Percentiles rank a stretch among this genome's conserved stretches.
Conservation (phyloP, 2,797 vertebrate genomes). For the Gymnopithys bicolor region DNA sequence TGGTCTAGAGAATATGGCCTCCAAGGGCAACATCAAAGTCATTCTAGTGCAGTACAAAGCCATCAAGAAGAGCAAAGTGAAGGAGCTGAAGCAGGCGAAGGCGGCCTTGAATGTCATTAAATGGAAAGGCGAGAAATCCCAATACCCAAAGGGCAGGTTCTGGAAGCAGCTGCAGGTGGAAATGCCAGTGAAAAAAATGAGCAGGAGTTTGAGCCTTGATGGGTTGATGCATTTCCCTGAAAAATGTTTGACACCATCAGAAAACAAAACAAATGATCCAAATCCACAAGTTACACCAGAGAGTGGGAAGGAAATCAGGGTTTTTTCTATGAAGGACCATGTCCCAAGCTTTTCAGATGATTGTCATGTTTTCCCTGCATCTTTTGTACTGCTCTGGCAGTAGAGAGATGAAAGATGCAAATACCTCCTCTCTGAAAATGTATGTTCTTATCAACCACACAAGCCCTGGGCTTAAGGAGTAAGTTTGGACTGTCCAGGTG, state of each 20-base stretch:
- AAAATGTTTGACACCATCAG: conserved; percentile 44
- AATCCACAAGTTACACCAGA: neutral
- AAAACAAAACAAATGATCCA: neutral
- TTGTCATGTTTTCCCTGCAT: neutral
- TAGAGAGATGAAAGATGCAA: neutral
- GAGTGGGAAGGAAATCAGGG: neutral
- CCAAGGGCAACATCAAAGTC: conserved; percentile 87
- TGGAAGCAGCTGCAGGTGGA: conserved; percentile 93
- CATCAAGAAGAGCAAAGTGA: conserved; percentile 84
- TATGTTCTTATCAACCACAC: neutral
- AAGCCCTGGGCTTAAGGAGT: neutral
- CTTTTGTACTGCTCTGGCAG: neutral
- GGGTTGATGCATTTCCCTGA: conserved; percentile 51
- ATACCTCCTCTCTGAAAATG: neutral
- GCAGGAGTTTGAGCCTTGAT: conserved; percentile 42
- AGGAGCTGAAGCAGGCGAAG: conserved; percentile 88
- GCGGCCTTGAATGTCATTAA: conserved; percentile 87
- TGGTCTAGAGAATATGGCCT: conserved; percentile 91
- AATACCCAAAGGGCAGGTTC: conserved; percentile 86
- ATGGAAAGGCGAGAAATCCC: conserved; percentile 93
- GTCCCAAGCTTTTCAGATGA: neutral
- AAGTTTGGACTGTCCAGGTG: neutral
- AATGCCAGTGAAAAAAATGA: conserved; percentile 82
- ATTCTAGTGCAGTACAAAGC: conserved; percentile 93
- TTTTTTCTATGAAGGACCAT: neutral